Evolutionary conservation across 2,888 invertebrate genomes (phyloP).

Genomic region (Thera britannica): DNA sequence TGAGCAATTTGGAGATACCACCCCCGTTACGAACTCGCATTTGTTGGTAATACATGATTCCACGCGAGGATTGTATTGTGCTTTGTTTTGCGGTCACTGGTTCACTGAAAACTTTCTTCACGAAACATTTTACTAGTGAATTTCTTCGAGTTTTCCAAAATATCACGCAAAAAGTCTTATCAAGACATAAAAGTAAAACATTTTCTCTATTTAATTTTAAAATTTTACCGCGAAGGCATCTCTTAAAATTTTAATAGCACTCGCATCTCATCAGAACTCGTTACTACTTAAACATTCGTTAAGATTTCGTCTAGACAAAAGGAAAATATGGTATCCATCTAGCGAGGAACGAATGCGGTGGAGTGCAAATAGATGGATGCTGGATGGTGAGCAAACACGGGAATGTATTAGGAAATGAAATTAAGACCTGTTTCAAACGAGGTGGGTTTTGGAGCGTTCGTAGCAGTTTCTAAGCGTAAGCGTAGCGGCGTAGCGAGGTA

Average conservation of each 20-base stretch:
- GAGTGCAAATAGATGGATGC: constrained; percentile 43
- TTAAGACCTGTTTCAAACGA: constrained; percentile 55
- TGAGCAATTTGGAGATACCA: constrained; percentile 82
- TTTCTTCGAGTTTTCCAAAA: not conserved
- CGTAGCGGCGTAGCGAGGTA: constrained; percentile 1
- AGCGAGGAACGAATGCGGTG: constrained; percentile 71
- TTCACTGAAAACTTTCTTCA: not conserved
- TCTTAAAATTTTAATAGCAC: constrained; percentile 33
- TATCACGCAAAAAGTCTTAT: not conserved
- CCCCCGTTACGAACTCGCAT: constrained; percentile 66
- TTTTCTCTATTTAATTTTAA: constrained; percentile 7
- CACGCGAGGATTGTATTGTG: constrained; percentile 46
- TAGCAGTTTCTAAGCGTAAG: not conserved
- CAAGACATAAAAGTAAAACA: not conserved
- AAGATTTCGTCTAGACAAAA: constrained; percentile 85
- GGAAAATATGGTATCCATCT: constrained; percentile 79
- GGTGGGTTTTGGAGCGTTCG: constrained; percentile 10
- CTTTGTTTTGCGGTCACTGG: constrained; percentile 43
- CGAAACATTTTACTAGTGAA: not conserved
- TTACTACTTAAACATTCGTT: constrained; percentile 78
- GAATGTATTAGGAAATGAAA: constrained; percentile 80
- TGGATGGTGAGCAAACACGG: constrained; percentile 71
- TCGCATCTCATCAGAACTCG: constrained; percentile 47
- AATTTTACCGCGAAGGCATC: constrained; percentile 1
- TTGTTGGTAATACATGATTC: constrained; percentile 58